These are phyloP conservation scores for Furcula furcula DNA, from an alignment of 2,888 invertebrate species.

Conservation along the genomic window DNA sequence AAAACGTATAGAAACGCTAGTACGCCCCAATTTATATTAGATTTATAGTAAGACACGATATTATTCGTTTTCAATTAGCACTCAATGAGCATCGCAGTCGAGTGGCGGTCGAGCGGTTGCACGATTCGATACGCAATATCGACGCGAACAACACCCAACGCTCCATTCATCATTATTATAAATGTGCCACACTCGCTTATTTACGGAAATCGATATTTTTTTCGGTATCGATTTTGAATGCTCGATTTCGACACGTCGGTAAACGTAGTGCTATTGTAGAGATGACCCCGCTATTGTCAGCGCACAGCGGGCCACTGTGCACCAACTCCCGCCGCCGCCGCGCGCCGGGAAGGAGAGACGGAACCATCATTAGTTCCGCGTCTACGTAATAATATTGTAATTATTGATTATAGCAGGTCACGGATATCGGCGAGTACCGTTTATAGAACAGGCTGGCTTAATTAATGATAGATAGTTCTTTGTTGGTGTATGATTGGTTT, in stretches of 20 bases:
- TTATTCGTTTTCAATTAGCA: slow-evolving; percentile 78
- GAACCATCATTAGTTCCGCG: slow-evolving; percentile 69
- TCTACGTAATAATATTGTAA: slow-evolving; percentile 67
- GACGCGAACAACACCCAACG: slow-evolving; percentile 66
- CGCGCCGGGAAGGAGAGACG: slow-evolving; percentile 47
- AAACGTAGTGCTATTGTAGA: slow-evolving; percentile 72
- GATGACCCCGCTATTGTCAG: slow-evolving; percentile 71
- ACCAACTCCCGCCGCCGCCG: slow-evolving; percentile 48
- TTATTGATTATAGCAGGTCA: slow-evolving; percentile 77
- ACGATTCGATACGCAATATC: slow-evolving; percentile 75
- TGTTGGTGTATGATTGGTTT: slow-evolving; percentile 50
- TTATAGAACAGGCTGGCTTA: slow-evolving; percentile 58
- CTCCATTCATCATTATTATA: slow-evolving; percentile 81
- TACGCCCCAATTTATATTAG: slow-evolving; percentile 68
- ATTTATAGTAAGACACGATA: slow-evolving; percentile 71
- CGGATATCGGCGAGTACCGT: slow-evolving; percentile 57
- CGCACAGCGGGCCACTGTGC: slow-evolving; percentile 55
- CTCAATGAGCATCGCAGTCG: slow-evolving; percentile 59
- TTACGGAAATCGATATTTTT: slow-evolving; percentile 83
- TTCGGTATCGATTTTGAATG: slow-evolving; percentile 76
- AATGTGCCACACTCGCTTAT: slow-evolving; percentile 81
- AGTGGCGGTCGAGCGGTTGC: slow-evolving; percentile 61
- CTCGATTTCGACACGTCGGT: slow-evolving; percentile 71
- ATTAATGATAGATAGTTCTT: slow-evolving; percentile 56
- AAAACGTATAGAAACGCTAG: slow-evolving; percentile 37